Evolutionary conservation across 2,888 invertebrate genomes (phyloP).

Genomic region (Cecidostiba fungosa): DNA sequence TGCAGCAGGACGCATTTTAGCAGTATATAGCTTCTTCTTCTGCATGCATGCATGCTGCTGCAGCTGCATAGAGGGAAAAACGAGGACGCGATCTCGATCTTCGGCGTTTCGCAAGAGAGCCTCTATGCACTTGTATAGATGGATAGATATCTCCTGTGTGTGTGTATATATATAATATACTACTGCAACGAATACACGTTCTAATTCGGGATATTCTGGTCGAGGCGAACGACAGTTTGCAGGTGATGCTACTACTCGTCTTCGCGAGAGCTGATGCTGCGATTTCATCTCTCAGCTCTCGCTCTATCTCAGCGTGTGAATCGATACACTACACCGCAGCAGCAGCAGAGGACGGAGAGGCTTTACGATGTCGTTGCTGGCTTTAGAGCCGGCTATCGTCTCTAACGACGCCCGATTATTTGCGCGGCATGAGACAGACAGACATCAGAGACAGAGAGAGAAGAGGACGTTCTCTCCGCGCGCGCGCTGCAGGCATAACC

Average conservation of each 20-base stretch:
- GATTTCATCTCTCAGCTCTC: slow-evolving; percentile 10
- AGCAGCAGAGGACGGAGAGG: background rate
- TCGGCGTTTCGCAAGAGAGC: slow-evolving; percentile 32
- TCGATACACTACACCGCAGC: background rate
- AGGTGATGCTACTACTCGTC: background rate
- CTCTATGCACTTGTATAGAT: background rate
- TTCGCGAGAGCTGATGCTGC: background rate
- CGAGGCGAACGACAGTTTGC: slow-evolving; percentile 29
- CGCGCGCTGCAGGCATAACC: slow-evolving; percentile 39
- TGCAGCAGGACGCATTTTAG: background rate
- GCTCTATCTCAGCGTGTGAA: background rate
- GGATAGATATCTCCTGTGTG: background rate
- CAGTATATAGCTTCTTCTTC: background rate
- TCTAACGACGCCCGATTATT: slow-evolving; percentile 54
- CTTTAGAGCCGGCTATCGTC: slow-evolving; percentile 31
- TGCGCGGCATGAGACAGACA: slow-evolving; percentile 6
- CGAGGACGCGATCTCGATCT: slow-evolving; percentile 41
- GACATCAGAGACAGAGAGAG: slow-evolving; percentile 4
- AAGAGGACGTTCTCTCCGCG: background rate
- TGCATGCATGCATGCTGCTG: background rate
- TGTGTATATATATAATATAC: background rate
- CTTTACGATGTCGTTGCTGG: slow-evolving; percentile 56
- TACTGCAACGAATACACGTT: background rate
- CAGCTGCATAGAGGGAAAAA: no score
- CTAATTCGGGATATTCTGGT: slow-evolving; percentile 44